Base-by-base conservation (phyloP, 2,113 vertebrate species). In the Cercopithecus mona region DNA sequence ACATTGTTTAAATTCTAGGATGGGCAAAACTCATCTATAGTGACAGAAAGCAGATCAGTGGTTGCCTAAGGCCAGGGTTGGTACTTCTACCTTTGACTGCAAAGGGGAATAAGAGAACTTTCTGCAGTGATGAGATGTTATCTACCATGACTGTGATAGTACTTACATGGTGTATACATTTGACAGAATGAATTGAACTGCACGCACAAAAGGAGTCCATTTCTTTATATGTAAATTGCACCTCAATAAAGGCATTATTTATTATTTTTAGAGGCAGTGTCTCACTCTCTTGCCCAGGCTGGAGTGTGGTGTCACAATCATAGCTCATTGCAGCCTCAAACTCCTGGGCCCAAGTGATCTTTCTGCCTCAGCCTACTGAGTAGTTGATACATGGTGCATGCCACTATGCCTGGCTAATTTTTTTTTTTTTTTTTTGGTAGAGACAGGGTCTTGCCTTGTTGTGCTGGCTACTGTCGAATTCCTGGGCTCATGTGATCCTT, bases 201-300 rank as follows among this genome's bases (percentile, higher is more conserved):
- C 16, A 88, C 40, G 88, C 4, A 18, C 61, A 72, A 94, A 96
- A 93, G 52, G 35, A 82, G 27, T 79, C 30, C 13, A 55, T 72
- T 90, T 76, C 91, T 85, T 81, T 89, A 93, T 8, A 95, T 88
- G 70, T 59, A 96, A 92, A 79, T 61, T 84, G 25, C 35, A 88
- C 9, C 64, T 95, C 25, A 92, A 88, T 81, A 97, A 92, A 94
- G 17, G 10, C 88, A 32, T 64, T 64, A 61, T 30, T 30, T 61
- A 32, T 64, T 64, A 64, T 64, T 64, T 64, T 64, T 64, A 64
- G 61, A 30, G 61, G 61, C 27, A 64, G 61, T 64, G 61, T 64
- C 27, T 32, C 61, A 64, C 27, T 64, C 27, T 64, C 13, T 64
- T 6, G 5, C 61, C 12, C 27, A 64, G 27, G 61, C 27, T 64